Base-by-base conservation (phyloP, 2,113 vertebrate genomes). In the Zosterops pallidus region DNA sequence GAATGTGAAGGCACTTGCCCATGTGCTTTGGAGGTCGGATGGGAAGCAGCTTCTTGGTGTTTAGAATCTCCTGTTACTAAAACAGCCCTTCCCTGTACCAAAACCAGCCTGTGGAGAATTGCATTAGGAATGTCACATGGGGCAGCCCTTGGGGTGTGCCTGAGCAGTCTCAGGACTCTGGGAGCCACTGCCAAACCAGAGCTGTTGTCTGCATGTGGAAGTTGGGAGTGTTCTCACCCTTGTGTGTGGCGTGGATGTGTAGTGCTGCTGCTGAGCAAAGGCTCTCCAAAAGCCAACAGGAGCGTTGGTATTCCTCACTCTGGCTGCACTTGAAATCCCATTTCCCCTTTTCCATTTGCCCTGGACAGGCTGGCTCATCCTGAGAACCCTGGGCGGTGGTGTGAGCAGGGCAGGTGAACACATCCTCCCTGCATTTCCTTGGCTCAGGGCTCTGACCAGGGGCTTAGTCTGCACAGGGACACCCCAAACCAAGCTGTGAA, bases 371-470 rank as follows among this genome's bases (percentile, higher is more conserved):
- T 28, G 72, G 46, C 72, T 55, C 14, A 17, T 2, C 17, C 4
- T 2, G 5, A 37, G 26, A 12, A 0, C 29, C 1, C 4, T 0
- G 0, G 65, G 17, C 7, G 14, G 6, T 1, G 41, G 39, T 1
- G 6, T 3, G 8, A 28, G 65, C 11, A 7, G 46, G 60, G 17
- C 18, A 21, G 78, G 44, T 14, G 4, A 22, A 29, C n/a, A 0
- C 7, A 4, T n/a, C 8, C 15, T 23, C 9, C 23, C 62, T 72
- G 33, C 9, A 0, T 17, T 59, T 62, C 39, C 33, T 60, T 2
- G 21, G 21, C 74, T 44, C 57, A n/a, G 52, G 35, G 39, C 56
- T 46, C 20, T 5, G 26, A 68, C 47, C 4, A 0, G 1, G 46
- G 49, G 12, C 53, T 81, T 4, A 2, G 63, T 31, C 6, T 50